These are phyloP conservation scores for Sebastes alutus DNA, from an alignment of 2,797 vertebrate genomes.

Conservation along the genomic window DNA sequence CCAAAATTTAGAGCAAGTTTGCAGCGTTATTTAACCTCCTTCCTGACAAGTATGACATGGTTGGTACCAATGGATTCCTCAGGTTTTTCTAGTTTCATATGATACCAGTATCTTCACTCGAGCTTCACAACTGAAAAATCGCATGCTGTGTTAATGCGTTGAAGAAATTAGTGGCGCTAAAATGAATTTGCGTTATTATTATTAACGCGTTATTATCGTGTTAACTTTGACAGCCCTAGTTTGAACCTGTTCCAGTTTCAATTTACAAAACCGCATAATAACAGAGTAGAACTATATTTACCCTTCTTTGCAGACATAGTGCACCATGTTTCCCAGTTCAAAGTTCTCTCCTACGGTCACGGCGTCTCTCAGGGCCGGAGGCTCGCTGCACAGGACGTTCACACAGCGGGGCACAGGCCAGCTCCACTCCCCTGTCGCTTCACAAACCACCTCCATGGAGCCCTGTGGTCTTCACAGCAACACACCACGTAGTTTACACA, in stretches of 20 bases:
- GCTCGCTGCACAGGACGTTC: conserved; percentile 86
- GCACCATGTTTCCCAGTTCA: conserved; percentile 88
- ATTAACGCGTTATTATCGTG: too few species aligned
- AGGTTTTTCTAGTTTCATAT: too few species aligned
- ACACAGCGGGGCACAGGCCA: conserved; percentile 85
- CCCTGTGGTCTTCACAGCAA: conserved; percentile 89
- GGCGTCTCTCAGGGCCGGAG: conserved; percentile 88
- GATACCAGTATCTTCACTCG: too few species aligned
- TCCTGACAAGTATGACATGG: too few species aligned
- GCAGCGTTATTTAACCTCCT: too few species aligned
- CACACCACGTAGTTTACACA: conserved; percentile 38
- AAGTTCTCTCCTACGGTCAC: conserved; percentile 84
- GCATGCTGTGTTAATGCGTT: too few species aligned
- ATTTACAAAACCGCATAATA: not conserved
- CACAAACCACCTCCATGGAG: conserved; percentile 86
- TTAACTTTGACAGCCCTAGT: not conserved
- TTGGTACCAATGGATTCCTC: too few species aligned
- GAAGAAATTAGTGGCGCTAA: too few species aligned
- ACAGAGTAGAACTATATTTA: conserved; percentile 74
- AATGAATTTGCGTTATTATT: too few species aligned
- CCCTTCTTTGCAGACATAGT: conserved; percentile 96
- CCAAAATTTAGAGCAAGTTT: too few species aligned
- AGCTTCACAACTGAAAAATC: too few species aligned
- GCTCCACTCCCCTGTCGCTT: conserved; percentile 90
- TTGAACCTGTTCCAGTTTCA: not conserved